These are phyloP conservation scores for Talpa occidentalis DNA, from an alignment of 2,113 vertebrate species.

Conservation along the genomic window DNA sequence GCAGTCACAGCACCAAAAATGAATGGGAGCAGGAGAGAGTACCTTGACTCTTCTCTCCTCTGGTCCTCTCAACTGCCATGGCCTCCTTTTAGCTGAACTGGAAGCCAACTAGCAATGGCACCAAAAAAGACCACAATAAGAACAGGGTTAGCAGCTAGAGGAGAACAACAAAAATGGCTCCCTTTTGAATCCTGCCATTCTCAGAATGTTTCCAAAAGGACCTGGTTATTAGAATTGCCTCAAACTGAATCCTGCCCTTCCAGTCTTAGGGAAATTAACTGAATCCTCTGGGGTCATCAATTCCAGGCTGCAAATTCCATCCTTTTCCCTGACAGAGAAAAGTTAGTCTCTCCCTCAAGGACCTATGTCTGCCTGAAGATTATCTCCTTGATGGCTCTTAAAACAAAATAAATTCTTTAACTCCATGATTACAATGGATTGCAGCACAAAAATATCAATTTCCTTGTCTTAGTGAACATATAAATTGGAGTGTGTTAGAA, in stretches of 20 bases:
- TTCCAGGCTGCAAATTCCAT: background rate
- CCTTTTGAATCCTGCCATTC: background rate
- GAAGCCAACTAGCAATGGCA: background rate
- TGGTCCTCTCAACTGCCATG: background rate
- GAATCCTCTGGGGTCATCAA: background rate
- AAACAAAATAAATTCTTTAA: background rate
- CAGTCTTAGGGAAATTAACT: background rate
- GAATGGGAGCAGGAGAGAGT: background rate
- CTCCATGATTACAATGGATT: background rate
- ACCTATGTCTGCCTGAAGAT: background rate
- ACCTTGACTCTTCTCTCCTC: too few relatives aligned
- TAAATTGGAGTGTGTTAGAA: background rate
- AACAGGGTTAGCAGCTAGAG: background rate
- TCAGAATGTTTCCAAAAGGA: background rate
- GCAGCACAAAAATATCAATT: background rate
- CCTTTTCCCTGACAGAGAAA: background rate
- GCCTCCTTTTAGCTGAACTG: background rate
- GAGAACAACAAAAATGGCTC: background rate
- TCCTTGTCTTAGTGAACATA: background rate
- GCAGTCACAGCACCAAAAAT: background rate
- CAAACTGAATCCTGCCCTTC: background rate
- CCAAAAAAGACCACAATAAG: background rate
- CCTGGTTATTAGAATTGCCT: background rate
- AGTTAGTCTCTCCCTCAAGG: background rate
- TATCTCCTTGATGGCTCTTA: background rate